These are phyloP conservation scores for Salticus scenicus DNA, from an alignment of 2,888 invertebrate genomes.

Conservation along the genomic window DNA sequence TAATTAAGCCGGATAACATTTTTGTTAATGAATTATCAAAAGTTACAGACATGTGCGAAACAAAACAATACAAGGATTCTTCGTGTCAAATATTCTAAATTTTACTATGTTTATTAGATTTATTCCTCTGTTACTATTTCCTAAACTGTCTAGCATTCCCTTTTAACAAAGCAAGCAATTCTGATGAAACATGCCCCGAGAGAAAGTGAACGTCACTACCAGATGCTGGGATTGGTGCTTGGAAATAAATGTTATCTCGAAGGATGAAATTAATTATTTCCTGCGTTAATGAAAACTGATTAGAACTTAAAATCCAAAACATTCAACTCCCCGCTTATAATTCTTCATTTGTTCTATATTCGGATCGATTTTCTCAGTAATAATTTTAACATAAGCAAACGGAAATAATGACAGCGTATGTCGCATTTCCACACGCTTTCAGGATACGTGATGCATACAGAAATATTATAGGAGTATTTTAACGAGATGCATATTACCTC, in stretches of 20 bases:
- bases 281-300: conserved; percentile 4
- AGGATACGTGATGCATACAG: too few relatives aligned
- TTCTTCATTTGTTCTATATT: neutral
- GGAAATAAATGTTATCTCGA: conserved; percentile 1
- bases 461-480: too few relatives aligned
- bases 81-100: neutral
- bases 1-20: too few relatives aligned
- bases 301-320: conserved; percentile 12
- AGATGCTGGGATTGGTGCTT: neutral
- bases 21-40: too few relatives aligned
- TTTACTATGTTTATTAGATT: neutral
- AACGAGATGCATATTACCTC: too few relatives aligned
- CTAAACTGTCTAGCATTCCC: neutral
- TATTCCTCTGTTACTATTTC: neutral
- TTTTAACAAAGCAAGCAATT: neutral
- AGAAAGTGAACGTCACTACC: conserved; percentile 3
- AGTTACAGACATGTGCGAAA: too few relatives aligned
- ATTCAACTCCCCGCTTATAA: neutral
- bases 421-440: too few relatives aligned
- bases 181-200: neutral
- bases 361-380: too few relatives aligned
- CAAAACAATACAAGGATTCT: too few relatives aligned
- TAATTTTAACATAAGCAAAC: too few relatives aligned
- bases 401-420: too few relatives aligned
- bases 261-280: conserved; percentile 3